Evolutionary conservation across 2,888 invertebrate species (phyloP).

Genomic region (Ectropis crepuscularia): DNA sequence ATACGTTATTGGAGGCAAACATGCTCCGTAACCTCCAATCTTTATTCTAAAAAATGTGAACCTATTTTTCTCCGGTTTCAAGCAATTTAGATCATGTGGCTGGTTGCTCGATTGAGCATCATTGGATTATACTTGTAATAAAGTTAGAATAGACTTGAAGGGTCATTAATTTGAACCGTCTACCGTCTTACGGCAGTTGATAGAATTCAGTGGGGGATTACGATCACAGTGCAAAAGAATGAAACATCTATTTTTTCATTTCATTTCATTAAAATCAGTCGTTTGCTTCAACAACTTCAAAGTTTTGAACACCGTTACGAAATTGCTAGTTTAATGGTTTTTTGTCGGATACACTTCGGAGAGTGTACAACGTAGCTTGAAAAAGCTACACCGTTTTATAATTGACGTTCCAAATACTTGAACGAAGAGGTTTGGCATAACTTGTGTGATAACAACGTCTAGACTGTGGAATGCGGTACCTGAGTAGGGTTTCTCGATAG

Average conservation of each 20-base stretch:
- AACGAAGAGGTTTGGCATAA: too few species aligned
- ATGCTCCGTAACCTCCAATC: constrained; percentile 38
- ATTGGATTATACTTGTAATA: constrained; percentile 61
- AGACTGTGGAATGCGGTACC: too few species aligned
- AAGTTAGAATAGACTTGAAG: constrained; percentile 63
- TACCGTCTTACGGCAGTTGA: constrained; percentile 51
- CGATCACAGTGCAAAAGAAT: not conserved
- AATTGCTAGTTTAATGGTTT: too few species aligned
- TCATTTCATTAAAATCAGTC: not conserved
- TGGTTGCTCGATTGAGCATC: constrained; percentile 68
- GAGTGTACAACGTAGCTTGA: too few species aligned
- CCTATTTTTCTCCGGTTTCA: constrained; percentile 71
- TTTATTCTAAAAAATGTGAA: constrained; percentile 64
- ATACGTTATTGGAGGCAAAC: not conserved
- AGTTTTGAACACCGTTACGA: too few species aligned
- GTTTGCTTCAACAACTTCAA: too few species aligned
- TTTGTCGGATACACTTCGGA: too few species aligned
- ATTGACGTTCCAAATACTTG: too few species aligned
- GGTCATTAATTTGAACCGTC: constrained; percentile 66
- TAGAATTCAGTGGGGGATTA: constrained; percentile 35
- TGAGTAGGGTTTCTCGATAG: too few species aligned
- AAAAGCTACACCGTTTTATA: too few species aligned
- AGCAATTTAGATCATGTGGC: constrained; percentile 73
- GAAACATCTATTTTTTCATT: not conserved
- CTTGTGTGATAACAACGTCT: too few species aligned